These are phyloP conservation scores for Leptinotarsa haldemani DNA, from an alignment of 2,888 invertebrate species.

Conservation along the genomic window DNA sequence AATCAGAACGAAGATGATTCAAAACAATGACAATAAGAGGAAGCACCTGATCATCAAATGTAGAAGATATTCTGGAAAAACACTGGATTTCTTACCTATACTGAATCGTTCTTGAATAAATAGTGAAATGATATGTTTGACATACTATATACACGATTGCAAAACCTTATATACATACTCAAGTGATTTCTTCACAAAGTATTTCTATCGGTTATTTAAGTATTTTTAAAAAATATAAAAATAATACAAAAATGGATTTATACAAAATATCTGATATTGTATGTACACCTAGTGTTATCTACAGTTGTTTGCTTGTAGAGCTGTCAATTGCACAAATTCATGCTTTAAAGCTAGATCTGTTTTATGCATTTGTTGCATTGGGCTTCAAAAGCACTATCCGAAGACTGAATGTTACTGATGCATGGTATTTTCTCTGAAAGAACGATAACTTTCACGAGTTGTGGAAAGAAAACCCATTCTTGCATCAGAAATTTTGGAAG, in stretches of 20 bases:
- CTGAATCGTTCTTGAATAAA: slow-evolving; percentile 41
- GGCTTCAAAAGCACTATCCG: slow-evolving; percentile 28
- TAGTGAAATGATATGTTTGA: slow-evolving; percentile 50
- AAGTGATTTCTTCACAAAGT: slow-evolving; percentile 39
- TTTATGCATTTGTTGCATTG: slow-evolving; percentile 21
- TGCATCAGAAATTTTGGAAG: slow-evolving; percentile 49
- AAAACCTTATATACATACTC: slow-evolving; percentile 40
- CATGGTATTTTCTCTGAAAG: background rate
- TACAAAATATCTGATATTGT: slow-evolving; percentile 45
- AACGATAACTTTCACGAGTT: background rate
- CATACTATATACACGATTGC: slow-evolving; percentile 48
- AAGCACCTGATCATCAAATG: slow-evolving; percentile 6
- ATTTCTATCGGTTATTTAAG: slow-evolving; percentile 29
- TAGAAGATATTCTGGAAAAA: slow-evolving; percentile 28
- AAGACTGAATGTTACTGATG: slow-evolving; percentile 6
- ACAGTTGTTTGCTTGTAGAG: slow-evolving; percentile 50
- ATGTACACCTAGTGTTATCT: slow-evolving; percentile 47
- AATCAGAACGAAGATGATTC: background rate
- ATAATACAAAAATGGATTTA: slow-evolving; percentile 44
- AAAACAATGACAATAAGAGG: background rate
- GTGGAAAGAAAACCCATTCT: slow-evolving; percentile 34
- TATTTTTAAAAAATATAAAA: slow-evolving; percentile 40
- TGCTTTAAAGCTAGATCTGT: slow-evolving; percentile 46
- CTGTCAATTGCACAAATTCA: slow-evolving; percentile 51
- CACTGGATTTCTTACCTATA: slow-evolving; percentile 20